A percentile compares a stretch with the other conserved stretches of the same genome.
Evolutionary conservation across 2,113 vertebrate species (phyloP).

Genomic region (Drymodes brunneopygia): DNA sequence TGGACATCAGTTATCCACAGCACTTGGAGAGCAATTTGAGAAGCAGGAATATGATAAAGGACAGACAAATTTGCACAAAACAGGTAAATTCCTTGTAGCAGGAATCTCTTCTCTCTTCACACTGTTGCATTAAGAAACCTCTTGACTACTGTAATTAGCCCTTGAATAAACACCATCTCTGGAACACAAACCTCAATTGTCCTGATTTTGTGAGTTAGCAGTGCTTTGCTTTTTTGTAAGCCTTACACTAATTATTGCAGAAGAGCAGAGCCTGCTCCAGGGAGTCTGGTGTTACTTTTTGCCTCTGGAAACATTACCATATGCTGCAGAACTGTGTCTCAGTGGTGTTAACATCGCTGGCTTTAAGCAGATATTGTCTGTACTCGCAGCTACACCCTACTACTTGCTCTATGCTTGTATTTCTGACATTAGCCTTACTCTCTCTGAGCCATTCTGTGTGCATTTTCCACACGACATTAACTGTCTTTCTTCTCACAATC

Average conservation of each 20-base stretch:
- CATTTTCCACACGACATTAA: background rate
- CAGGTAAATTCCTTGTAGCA: background rate
- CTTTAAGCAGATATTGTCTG: background rate
- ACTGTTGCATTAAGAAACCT: background rate
- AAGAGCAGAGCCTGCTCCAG: background rate
- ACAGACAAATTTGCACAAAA: background rate
- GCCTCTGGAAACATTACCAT: background rate
- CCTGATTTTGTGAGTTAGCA: background rate
- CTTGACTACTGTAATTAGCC: background rate
- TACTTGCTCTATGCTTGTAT: background rate
- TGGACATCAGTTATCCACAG: background rate
- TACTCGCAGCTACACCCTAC: background rate
- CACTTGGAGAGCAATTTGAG: background rate
- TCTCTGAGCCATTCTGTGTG: background rate
- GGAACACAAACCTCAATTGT: background rate
- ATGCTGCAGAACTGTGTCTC: background rate
- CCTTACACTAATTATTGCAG: background rate
- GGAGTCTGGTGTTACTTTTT: background rate
- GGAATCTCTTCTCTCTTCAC: background rate
- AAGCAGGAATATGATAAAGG: background rate
- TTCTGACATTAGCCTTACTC: background rate
- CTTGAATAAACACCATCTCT: background rate
- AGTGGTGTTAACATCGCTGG: background rate
- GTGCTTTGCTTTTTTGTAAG: background rate
- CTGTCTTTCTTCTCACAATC: background rate